Conservation (phyloP, 2,888 invertebrate genomes). For the Apodemia duryi region DNA sequence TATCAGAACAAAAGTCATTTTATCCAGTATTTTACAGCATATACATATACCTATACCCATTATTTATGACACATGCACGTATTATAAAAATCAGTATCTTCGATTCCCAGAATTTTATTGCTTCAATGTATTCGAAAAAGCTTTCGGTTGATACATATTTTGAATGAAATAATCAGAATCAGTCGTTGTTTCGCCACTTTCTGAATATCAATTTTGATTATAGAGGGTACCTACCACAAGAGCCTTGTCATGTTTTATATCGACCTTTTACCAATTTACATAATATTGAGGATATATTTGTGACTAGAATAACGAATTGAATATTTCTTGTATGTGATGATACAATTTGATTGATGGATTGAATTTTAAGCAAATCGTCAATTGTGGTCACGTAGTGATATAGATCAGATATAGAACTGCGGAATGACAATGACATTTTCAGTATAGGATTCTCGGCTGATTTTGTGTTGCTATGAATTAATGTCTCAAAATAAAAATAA, state of each 20-base stretch:
- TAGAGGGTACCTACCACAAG: background rate
- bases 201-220: conserved; percentile 15
- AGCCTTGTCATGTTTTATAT: conserved; percentile 11
- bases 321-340: background rate
- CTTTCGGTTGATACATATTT: conserved; percentile 48
- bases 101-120: conserved; percentile 55
- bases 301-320: background rate
- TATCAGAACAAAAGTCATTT: too few species aligned
- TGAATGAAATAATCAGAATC: conserved; percentile 52
- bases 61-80: too few species aligned
- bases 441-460: too few species aligned
- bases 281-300: conserved; percentile 6
- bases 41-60: too few species aligned
- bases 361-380: background rate
- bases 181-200: conserved; percentile 45
- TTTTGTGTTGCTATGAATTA: too few species aligned
- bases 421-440: background rate
- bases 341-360: background rate
- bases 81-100: conserved; percentile 37
- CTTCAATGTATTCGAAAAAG: conserved; percentile 58
- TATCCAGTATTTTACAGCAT: too few species aligned
- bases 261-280: background rate
- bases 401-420: background rate
- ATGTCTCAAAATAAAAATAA: too few species aligned
- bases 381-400: background rate